Evolutionary conservation across 1,140 invertebrate genomes (phyloP).

Genomic region (Ridgeia piscesae): DNA sequence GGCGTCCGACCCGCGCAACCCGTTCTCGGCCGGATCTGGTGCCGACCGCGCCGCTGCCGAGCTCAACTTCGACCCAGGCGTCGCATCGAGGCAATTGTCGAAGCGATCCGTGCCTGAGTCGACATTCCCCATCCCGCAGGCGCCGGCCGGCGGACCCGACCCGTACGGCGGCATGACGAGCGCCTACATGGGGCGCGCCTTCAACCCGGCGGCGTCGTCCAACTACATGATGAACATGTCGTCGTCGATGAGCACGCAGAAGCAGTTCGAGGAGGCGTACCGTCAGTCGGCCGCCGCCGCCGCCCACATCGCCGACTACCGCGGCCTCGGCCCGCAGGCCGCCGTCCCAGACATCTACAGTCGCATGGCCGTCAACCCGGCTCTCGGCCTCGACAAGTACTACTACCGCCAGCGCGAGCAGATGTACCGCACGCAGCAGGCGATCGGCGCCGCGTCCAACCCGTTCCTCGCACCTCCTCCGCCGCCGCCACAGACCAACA

Average conservation of each 20-base stretch:
- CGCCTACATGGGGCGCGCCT: constrained; percentile 3
- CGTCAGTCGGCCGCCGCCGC: constrained; percentile 13
- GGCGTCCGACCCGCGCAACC: background rate
- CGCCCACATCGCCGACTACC: constrained; percentile 24
- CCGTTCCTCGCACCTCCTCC: constrained; percentile 15
- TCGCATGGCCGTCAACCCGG: constrained; percentile 16
- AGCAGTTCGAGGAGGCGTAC: constrained; percentile 28
- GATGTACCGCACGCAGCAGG: constrained; percentile 27
- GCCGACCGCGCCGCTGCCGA: background rate
- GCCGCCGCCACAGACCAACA: background rate
- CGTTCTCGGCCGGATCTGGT: background rate
- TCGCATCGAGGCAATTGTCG: background rate
- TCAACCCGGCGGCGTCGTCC: background rate
- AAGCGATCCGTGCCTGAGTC: constrained; percentile 2
- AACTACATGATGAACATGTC: constrained; percentile 5
- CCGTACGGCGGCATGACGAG: constrained; percentile 9
- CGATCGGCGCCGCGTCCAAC: constrained; percentile 18
- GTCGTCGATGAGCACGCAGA: constrained; percentile 17
- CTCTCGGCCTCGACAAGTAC: constrained; percentile 25
- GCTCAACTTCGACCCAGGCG: background rate
- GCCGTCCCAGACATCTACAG: constrained; percentile 23
- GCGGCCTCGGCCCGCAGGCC: constrained; percentile 15
- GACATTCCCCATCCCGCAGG: background rate
- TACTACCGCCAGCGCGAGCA: constrained; percentile 23
- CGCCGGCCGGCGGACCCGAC: background rate